Base-by-base conservation (phyloP, 2,113 vertebrate species). In the Panthera uncia region DNA sequence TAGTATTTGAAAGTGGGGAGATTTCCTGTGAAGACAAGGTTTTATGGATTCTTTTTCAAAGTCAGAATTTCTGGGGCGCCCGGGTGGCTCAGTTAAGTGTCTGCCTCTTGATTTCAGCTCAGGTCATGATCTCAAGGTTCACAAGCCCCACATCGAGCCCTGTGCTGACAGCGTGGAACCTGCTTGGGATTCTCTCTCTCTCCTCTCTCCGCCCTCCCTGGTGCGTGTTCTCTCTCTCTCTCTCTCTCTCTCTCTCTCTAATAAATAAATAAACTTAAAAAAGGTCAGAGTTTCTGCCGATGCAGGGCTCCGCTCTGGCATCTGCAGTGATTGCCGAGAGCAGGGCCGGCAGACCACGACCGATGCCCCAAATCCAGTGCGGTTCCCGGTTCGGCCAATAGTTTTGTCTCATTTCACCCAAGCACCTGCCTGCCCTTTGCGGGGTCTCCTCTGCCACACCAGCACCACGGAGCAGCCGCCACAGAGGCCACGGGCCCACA, bases 291-390 rank as follows among this genome's bases (percentile, higher is more conserved):
- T 8, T 7, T 29, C 73, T 66, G 57, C 23, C 9, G 2, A 21
- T 0, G 1, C 25, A 25, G 21, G 33, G 15, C 33, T 38, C 41
- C 27, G 5, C 78, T 66, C 52, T 36, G 57, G 52, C 15, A 50
- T 36, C 61, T 0, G 2, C 41, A 10, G 19, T 1, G 14, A 36
- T 4, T 4, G 21, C 57, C 3, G 5, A 3, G 38, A 27, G 31
- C 33, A 23, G 48, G 81, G 33, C 8, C 3, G 2, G 41, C 57
- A 8, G 31, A 1, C 23, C 57, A 16, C 3, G 4, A 68, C 23
- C 11, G 15, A 12, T 12, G 9, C 31, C 36, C 31, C 71, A n/a
- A 7, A n/a, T 48, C 38, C 1, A 21, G 86, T 0, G 4, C 15
- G 7, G 10, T 15, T 16, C 5, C 50, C 19, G 21, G 33, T 55